Evolutionary conservation across 2,797 vertebrate species (phyloP), one percentile per base, ranked within the genome.

Genomic region (Melanotaenia boesemani): DNA sequence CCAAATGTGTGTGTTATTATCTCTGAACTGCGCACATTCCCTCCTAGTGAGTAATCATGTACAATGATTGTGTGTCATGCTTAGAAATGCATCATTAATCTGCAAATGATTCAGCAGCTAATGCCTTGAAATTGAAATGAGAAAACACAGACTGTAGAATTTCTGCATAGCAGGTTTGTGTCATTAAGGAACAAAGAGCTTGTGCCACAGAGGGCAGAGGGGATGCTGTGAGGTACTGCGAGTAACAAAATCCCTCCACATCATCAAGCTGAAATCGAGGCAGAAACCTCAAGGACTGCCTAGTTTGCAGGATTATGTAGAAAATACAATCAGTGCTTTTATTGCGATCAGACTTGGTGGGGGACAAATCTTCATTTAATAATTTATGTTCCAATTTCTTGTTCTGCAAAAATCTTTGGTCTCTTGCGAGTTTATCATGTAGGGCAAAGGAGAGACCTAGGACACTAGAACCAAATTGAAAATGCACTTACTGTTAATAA

Each of bases 371-470:
- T 37, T 70, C 41, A 36, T 57, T 91, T 64, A 88, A 92, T 92
- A 83, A 86, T 89, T 88, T 58, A 87, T 88, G 67, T 83, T 85
- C 60, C 76, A 76, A 81, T 85, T 91, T 86, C 76, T 77, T 86
- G 74, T 80, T 86, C 54, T 72, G 83, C 75, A 85, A 81, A 87
- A 80, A 70, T 41, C 41, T 67, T 41, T 1, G 36, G 79, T 87
- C 66, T 75, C 18, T 16, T 22, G 67, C 16, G 20, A 81, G 82
- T 88, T 91, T 88, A 82, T 88, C 71, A 88, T 80, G 69, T 57
- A 74, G 70, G 52, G 61, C 34, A 71, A 52, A 24, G 61, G 18
- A 81, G 61, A 69, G 52, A 81, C 34, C 30, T 37, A 36, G 20
- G 36, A 34, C 4, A 10, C 61, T 46, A 2, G 24, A 75, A 46